Conservation (phyloP, 2,113 vertebrate species). For the Sisor rabdophorus region DNA sequence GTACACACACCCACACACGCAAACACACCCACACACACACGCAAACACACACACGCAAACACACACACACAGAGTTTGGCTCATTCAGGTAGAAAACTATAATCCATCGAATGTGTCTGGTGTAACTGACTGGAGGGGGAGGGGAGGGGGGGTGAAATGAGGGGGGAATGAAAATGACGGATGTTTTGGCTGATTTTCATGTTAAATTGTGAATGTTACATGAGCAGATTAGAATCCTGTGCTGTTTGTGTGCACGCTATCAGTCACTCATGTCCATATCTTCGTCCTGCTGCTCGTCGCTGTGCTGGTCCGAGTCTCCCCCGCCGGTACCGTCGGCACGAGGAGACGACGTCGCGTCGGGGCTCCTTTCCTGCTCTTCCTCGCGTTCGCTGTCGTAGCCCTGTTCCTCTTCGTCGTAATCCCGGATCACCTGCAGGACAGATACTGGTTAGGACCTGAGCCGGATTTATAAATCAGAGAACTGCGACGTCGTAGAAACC, state of each 20-base stretch:
- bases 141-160: too few relatives aligned
- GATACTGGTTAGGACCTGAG: not conserved
- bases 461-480: not conserved
- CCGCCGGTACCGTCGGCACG: constrained; percentile 69
- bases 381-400: constrained; percentile 95
- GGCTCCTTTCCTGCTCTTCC: constrained; percentile 74
- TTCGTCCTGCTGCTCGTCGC: constrained; percentile 93
- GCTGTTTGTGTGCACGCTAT: constrained; percentile 42
- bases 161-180: not conserved
- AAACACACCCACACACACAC: too few relatives aligned
- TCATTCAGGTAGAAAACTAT: constrained; percentile 5
- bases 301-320: constrained; percentile 86
- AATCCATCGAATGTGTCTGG: not conserved
- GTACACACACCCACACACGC: too few relatives aligned
- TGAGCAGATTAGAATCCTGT: not conserved
- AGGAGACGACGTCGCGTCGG: constrained; percentile 71
- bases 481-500: constrained; percentile 59
- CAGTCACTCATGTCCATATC: constrained; percentile 99
- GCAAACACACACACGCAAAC: not conserved
- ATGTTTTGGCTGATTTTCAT: not conserved
- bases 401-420: constrained; percentile 97
- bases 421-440: constrained; percentile 85
- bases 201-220: not conserved
- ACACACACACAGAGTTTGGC: not conserved
- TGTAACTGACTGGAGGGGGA: constrained; percentile 8